Evolutionary conservation across 2,888 invertebrate genomes (phyloP).

Genomic region (Adelphocoris suturalis): DNA sequence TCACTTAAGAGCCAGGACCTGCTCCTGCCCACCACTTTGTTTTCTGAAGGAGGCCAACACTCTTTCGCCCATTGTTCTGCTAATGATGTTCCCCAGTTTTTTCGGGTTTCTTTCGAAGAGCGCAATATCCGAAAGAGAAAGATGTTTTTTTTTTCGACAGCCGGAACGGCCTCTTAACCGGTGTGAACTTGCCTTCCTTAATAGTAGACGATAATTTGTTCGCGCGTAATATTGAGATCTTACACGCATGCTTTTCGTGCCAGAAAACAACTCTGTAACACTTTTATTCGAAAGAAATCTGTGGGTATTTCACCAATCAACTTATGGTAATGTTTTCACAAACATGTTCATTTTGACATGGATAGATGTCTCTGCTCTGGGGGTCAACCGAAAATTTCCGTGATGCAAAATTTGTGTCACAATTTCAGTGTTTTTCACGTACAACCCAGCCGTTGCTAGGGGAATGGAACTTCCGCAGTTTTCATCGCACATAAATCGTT

Average conservation of each 20-base stretch:
- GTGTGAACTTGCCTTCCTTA: background rate
- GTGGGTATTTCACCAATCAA: too few species aligned
- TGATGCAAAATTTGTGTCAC: too few species aligned
- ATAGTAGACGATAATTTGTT: background rate
- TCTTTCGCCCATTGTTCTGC: constrained; percentile 67
- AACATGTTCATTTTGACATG: too few species aligned
- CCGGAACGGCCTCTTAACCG: constrained; percentile 3
- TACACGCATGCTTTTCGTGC: background rate
- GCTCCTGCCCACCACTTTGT: constrained; percentile 31
- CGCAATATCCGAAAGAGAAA: constrained; percentile 56
- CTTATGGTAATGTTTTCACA: too few species aligned
- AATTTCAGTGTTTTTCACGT: too few species aligned
- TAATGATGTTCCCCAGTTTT: constrained; percentile 52
- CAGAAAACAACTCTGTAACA: background rate
- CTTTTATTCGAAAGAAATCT: background rate
- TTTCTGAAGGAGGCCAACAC: constrained; percentile 58
- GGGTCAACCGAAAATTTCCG: too few species aligned
- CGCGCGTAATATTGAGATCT: background rate
- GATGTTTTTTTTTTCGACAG: constrained; percentile 51
- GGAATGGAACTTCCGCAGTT: too few species aligned
- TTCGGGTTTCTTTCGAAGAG: constrained; percentile 8
- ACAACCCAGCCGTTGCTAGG: too few species aligned
- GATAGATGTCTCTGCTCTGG: too few species aligned
- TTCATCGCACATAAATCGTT: too few species aligned
- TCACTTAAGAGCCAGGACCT: constrained; percentile 28